These are phyloP conservation scores for Campaea margaritaria DNA, from an alignment of 2,888 invertebrate species.

Conservation along the genomic window DNA sequence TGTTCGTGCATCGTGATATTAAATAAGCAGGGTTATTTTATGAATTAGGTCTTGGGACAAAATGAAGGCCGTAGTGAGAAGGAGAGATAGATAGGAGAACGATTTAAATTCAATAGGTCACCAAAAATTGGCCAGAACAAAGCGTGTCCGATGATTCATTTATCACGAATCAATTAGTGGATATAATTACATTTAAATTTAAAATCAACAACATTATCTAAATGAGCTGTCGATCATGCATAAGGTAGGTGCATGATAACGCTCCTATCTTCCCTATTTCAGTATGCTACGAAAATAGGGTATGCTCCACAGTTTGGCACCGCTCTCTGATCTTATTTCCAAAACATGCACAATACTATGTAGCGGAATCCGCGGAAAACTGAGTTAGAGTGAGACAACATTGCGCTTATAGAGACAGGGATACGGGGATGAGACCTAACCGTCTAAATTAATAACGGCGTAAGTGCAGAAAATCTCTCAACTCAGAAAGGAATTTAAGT, in stretches of 20 bases:
- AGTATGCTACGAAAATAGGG: not conserved
- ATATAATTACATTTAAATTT: slow-evolving; percentile 25
- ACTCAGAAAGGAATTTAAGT: slow-evolving; percentile 35
- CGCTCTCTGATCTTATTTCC: slow-evolving; percentile 38
- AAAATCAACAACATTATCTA: slow-evolving; percentile 34
- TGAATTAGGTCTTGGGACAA: too few relatives aligned
- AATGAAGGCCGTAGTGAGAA: too few relatives aligned
- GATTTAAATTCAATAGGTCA: not conserved
- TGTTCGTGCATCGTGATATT: too few relatives aligned
- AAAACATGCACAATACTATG: slow-evolving; percentile 51
- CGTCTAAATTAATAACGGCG: slow-evolving; percentile 45
- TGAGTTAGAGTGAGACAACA: slow-evolving; percentile 77
- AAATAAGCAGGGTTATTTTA: too few relatives aligned
- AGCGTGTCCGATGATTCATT: slow-evolving; percentile 15
- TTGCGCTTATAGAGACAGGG: slow-evolving; percentile 78
- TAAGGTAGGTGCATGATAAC: slow-evolving; percentile 20
- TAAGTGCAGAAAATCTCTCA: slow-evolving; percentile 38
- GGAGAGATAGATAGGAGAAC: too few relatives aligned
- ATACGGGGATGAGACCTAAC: slow-evolving; percentile 75
- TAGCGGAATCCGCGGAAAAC: slow-evolving; percentile 72
- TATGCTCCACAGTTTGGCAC: not conserved
- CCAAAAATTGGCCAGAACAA: slow-evolving; percentile 12
- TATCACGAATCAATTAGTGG: slow-evolving; percentile 29
- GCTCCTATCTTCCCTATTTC: slow-evolving; percentile 7
- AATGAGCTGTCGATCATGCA: slow-evolving; percentile 25